Evolutionary conservation across 2,888 invertebrate species (phyloP), one percentile per base, ranked within the genome.

Genomic region (Phania funesta): DNA sequence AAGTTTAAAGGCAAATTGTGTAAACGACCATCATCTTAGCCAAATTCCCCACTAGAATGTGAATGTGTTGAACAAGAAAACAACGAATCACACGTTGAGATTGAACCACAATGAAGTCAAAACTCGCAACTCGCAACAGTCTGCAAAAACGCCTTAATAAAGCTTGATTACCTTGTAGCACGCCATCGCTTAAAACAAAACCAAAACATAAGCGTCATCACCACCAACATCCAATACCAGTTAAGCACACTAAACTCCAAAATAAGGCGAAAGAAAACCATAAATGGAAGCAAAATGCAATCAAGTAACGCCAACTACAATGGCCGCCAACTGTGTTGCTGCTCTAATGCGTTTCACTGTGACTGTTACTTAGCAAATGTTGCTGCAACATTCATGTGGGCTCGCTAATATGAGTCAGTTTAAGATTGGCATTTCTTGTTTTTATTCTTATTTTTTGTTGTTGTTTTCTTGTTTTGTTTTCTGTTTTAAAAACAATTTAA

Each of bases 111-210:
- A 20, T 67, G 20, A 74, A 79, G 73, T 68, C 76, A 70, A 73
- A 80, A 75, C 80, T 78, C 60, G 77, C 70, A 80, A 75, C 80
- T 78, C 60, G 77, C 70, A 80, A 78, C 71, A 75, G 78, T 74
- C 73, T 78, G 60, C 84, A 84, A 83, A 78, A 76, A 84, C 84
- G 86, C 85, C 85, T 85, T 84, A 54, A 85, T 76, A 60, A 75
- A 75, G 83, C 83, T 84, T 86, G 83, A 86, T 86, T 86, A 76
- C 84, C 83, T 80, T 80, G 80, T 84, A 80, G 80, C 83, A 81
- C 84, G 80, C 70, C 78, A 81, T 73, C 73, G 48, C 71, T 71
- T 32, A 58, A 70, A 71, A 68, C 50, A 46, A 41, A 32, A 62
- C 44, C 50, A 74, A 16, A 68, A 70, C 58, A 68, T 24, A 65